These are phyloP conservation scores for Pogoniulus pusillus DNA, from an alignment of 2,797 vertebrate species.

Conservation along the genomic window DNA sequence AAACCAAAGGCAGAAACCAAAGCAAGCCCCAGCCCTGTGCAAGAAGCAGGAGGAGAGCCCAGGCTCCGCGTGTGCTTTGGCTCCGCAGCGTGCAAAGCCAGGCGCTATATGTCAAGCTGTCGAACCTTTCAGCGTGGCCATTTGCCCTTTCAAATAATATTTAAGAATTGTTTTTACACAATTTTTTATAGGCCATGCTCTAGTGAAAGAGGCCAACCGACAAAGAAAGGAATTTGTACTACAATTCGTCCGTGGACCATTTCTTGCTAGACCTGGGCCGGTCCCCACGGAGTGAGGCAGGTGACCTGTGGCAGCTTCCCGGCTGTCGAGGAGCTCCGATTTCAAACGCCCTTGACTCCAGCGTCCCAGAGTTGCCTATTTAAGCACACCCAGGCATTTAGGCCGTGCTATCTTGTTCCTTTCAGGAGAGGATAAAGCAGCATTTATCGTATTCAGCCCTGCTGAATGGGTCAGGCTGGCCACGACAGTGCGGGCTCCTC, in stretches of 20 bases:
- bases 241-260: conserved; percentile 79
- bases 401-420: conserved; percentile 86
- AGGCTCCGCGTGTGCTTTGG: conserved; percentile 29
- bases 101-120: conserved; percentile 80
- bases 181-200: conserved; percentile 85
- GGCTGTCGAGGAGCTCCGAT: conserved; percentile 84
- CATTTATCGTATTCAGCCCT: conserved; percentile 92
- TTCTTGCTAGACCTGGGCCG: conserved; percentile 80
- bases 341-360: conserved; percentile 88
- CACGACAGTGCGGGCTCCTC: conserved; percentile 82
- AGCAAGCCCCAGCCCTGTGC: background rate
- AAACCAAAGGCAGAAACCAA: too few relatives aligned
- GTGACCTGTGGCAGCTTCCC: conserved; percentile 90
- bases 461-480: conserved; percentile 87
- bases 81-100: conserved; percentile 74
- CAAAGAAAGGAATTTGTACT: conserved; percentile 83
- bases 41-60: conserved; percentile 69
- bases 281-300: conserved; percentile 78
- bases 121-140: conserved; percentile 78
- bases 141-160: conserved; percentile 86
- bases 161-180: conserved; percentile 86
- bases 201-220: conserved; percentile 77
- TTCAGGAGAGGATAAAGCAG: conserved; percentile 89
- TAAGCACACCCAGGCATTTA: conserved; percentile 89
- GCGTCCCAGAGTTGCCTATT: conserved; percentile 83